phyloP scores from a whole-genome alignment of 2,113 vertebrate species.

The Callithrix jacchus region DNA sequence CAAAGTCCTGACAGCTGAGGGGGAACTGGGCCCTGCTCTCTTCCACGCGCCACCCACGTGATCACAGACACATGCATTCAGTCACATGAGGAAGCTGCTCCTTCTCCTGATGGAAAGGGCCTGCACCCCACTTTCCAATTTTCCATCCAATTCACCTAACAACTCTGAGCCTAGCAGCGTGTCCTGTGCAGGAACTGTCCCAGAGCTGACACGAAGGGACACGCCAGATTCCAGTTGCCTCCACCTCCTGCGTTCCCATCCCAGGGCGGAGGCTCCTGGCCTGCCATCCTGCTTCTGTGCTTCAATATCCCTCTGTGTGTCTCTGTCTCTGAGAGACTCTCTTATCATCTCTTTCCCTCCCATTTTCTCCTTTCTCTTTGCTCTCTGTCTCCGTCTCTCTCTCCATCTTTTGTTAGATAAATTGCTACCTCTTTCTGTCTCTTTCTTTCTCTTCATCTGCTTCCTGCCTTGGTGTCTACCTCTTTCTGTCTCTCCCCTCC shows the following conservation, averaged over 20 bases:
- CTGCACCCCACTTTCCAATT: not conserved
- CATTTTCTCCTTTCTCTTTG: not conserved
- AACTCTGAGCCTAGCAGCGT: rapidly evolving
- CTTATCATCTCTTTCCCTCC: not conserved
- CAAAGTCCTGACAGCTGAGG: not conserved
- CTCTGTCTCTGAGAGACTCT: not conserved
- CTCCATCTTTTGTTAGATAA: not conserved
- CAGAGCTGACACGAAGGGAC: rapidly evolving
- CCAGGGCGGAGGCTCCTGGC: rapidly evolving
- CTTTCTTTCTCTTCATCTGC: not conserved
- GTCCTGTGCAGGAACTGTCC: not conserved
- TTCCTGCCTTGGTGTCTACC: not conserved
- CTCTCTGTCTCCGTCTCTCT: not conserved
- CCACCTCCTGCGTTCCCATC: rapidly evolving
- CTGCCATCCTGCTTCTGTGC: no score
- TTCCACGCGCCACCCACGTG: not conserved
- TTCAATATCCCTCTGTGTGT: not conserved
- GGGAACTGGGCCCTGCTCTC: not conserved
- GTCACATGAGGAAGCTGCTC: not conserved
- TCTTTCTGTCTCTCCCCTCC: not conserved
- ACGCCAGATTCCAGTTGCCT: rapidly evolving
- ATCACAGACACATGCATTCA: not conserved
- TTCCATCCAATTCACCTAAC: not conserved
- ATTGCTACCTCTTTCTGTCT: not conserved
- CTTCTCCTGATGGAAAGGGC: not conserved